These are phyloP conservation scores for Epirrhoe alternata DNA, from an alignment of 2,888 invertebrate species.

Conservation along the genomic window DNA sequence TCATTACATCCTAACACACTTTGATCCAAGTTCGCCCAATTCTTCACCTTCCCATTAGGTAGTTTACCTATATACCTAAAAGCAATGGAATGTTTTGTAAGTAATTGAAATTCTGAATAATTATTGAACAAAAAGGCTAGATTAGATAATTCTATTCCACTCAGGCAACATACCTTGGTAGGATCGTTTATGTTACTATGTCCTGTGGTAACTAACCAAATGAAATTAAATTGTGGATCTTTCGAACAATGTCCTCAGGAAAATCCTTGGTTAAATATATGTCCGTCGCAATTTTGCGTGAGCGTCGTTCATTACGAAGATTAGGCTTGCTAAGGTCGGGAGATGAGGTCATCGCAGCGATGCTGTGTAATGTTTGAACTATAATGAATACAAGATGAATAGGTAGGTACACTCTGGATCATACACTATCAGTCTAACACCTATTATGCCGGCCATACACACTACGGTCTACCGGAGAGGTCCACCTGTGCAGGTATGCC, in stretches of 20 bases:
- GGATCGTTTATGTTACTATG: background rate
- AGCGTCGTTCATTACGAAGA: slow-evolving; percentile 21
- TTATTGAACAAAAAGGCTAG: too few species aligned
- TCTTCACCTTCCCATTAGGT: too few species aligned
- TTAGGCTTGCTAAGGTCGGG: slow-evolving; percentile 19
- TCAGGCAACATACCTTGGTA: too few species aligned
- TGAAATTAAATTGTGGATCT: background rate
- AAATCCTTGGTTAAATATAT: slow-evolving; percentile 23
- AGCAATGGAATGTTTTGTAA: too few species aligned
- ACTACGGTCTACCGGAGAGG: too few species aligned
- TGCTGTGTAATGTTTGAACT: slow-evolving; percentile 22
- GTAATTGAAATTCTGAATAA: too few species aligned
- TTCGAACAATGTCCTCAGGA: slow-evolving; percentile 7
- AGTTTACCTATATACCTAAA: too few species aligned
- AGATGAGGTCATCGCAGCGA: slow-evolving; percentile 20
- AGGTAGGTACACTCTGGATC: slow-evolving; percentile 10
- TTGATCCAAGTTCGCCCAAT: too few species aligned
- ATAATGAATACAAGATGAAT: slow-evolving; percentile 17
- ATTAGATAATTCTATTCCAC: too few species aligned
- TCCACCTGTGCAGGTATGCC: too few species aligned
- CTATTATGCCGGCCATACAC: too few species aligned
- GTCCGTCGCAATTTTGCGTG: slow-evolving; percentile 14
- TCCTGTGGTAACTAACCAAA: background rate
- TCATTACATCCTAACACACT: too few species aligned
- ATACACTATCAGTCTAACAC: background rate